phyloP scores from a whole-genome alignment of 2,113 vertebrate genomes.

The Eupsittula cactorum region DNA sequence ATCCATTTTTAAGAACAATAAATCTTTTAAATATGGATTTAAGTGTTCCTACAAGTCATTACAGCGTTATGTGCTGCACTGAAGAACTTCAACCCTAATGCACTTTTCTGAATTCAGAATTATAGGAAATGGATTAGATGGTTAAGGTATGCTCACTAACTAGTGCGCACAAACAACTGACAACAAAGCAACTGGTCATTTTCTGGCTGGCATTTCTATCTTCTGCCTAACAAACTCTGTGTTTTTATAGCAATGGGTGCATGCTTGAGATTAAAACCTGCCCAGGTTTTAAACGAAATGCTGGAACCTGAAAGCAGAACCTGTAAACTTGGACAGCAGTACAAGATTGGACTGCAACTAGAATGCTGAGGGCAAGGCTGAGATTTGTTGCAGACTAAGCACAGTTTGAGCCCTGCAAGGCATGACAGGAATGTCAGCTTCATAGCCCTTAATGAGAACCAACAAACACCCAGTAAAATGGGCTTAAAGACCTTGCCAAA shows the following conservation, averaged over 20 bases:
- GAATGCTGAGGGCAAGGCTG: neutral
- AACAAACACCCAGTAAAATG: neutral
- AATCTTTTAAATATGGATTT: conserved; percentile 35
- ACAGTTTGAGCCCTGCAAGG: neutral
- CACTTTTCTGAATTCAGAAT: neutral
- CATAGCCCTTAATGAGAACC: neutral
- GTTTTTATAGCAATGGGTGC: neutral
- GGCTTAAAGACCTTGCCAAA: neutral
- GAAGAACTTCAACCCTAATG: neutral
- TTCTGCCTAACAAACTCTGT: neutral
- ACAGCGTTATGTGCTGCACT: neutral
- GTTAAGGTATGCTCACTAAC: neutral
- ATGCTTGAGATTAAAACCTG: neutral
- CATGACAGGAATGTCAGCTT: neutral
- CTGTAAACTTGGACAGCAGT: neutral
- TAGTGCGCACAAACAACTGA: neutral
- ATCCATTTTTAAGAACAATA: conserved; percentile 39
- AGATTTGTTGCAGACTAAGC: neutral
- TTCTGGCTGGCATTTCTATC: neutral
- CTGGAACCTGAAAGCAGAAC: neutral
- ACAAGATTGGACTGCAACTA: neutral
- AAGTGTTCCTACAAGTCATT: neutral
- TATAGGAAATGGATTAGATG: neutral
- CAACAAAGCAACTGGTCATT: neutral
- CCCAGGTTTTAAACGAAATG: neutral